Percentiles rank a stretch among this genome's conserved stretches.
Evolutionary conservation across 2,113 vertebrate species (phyloP).

Genomic region (Apaloderma vittatum): DNA sequence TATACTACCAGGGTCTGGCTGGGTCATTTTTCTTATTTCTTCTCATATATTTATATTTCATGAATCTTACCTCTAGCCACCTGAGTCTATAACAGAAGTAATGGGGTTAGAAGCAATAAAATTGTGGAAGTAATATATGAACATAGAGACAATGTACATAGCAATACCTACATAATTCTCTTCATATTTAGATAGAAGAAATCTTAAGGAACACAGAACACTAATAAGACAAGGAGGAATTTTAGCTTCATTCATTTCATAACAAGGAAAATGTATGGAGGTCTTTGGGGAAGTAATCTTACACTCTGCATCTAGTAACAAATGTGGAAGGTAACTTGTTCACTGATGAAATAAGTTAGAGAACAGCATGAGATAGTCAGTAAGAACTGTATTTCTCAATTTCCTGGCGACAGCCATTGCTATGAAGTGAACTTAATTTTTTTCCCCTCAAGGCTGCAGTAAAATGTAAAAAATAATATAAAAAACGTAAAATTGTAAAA

Average conservation of each 20-base stretch:
- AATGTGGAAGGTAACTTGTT: neutral
- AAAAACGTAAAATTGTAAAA: no score
- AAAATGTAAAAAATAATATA: no score
- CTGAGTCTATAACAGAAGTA: neutral
- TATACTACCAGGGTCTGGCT: neutral
- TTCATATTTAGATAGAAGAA: neutral
- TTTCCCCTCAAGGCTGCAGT: neutral
- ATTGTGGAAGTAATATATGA: neutral
- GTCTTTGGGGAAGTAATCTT: neutral
- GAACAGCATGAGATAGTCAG: neutral
- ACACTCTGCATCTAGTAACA: neutral
- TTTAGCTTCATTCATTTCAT: neutral
- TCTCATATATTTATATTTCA: neutral
- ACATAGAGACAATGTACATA: neutral
- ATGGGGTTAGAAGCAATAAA: neutral
- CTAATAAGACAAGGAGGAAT: neutral
- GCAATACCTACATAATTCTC: neutral
- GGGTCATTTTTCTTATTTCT: neutral
- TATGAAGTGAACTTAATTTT: neutral
- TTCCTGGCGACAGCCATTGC: neutral
- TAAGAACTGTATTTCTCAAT: neutral
- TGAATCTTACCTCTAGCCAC: neutral
- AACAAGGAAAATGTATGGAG: accelerated
- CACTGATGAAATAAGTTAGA: neutral
- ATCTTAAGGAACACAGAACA: neutral